Conservation (phyloP, 2,888 invertebrate genomes). For the Cataglyphis livida region DNA sequence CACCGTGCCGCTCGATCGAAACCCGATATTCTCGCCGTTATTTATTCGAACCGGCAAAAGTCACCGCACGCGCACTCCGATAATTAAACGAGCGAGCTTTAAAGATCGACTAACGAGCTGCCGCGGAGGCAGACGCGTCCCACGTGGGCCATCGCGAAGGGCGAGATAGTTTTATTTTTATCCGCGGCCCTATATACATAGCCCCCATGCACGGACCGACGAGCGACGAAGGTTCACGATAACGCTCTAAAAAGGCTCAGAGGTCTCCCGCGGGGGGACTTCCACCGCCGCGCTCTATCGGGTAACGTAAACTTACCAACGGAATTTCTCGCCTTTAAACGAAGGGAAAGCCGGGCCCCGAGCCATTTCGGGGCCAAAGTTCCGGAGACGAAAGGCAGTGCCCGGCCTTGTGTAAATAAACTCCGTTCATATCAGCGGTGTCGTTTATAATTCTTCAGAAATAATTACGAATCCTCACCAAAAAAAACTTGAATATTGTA, state of each 20-base stretch:
- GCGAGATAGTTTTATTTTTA: constrained; percentile 68
- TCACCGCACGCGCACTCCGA: not conserved
- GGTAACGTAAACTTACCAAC: constrained; percentile 29
- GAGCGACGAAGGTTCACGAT: constrained; percentile 40
- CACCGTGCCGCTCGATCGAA: constrained; percentile 6
- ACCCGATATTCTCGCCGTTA: not conserved
- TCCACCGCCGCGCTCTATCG: constrained; percentile 13
- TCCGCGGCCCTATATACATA: constrained; percentile 63
- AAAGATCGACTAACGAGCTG: constrained; percentile 56
- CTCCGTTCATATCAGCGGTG: constrained; percentile 4
- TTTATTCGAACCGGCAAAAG: not conserved
- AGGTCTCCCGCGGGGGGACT: constrained; percentile 33
- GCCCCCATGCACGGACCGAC: constrained; percentile 51
- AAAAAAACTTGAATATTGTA: not conserved
- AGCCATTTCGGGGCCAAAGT: not conserved
- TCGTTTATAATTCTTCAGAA: constrained; percentile 20
- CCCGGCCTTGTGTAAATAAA: constrained; percentile 2
- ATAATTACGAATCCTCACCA: not conserved
- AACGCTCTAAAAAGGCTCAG: constrained; percentile 31
- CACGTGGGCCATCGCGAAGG: constrained; percentile 65
- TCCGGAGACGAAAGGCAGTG: not conserved
- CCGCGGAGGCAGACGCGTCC: constrained; percentile 42
- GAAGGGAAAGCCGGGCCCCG: not conserved
- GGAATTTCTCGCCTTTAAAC: constrained; percentile 20
- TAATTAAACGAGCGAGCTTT: constrained; percentile 42